Evolutionary conservation across 2,888 invertebrate species (phyloP).

Genomic region (Melitaea athalia): DNA sequence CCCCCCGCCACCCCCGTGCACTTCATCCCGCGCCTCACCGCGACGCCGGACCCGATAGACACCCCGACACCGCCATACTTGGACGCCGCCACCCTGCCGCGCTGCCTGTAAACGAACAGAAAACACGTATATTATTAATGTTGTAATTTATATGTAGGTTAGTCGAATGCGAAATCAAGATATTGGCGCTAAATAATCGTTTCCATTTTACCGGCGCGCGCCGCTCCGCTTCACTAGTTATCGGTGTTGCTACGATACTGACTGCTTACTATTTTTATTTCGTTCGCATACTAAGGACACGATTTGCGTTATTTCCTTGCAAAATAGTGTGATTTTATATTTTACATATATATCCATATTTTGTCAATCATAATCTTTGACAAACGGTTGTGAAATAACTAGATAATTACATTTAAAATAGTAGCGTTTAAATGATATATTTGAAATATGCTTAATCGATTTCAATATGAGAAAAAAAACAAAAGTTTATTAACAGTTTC

Average conservation of each 20-base stretch:
- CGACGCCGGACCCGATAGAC: constrained; percentile 67
- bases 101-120: constrained; percentile 63
- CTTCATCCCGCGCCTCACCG: constrained; percentile 84
- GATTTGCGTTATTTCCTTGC: constrained; percentile 38
- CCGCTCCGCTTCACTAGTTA: constrained; percentile 63
- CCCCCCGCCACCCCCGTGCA: constrained; percentile 71
- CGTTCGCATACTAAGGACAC: constrained; percentile 33
- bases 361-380: constrained; percentile 28
- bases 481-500: neutral
- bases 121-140: constrained; percentile 33
- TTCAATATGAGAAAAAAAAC: neutral
- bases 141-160: constrained; percentile 43
- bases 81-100: constrained; percentile 79
- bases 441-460: no score
- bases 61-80: constrained; percentile 79
- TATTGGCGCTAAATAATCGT: constrained; percentile 48
- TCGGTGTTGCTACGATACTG: constrained; percentile 55
- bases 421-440: neutral
- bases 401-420: neutral
- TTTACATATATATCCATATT: constrained; percentile 24
- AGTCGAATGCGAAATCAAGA: constrained; percentile 52
- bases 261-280: constrained; percentile 40
- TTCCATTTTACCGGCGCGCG: constrained; percentile 53
- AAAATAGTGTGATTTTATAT: constrained; percentile 32
- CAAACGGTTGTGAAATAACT: constrained; percentile 13